Base-by-base conservation (phyloP, 2,888 invertebrate genomes). In the Callinectes sapidus region DNA sequence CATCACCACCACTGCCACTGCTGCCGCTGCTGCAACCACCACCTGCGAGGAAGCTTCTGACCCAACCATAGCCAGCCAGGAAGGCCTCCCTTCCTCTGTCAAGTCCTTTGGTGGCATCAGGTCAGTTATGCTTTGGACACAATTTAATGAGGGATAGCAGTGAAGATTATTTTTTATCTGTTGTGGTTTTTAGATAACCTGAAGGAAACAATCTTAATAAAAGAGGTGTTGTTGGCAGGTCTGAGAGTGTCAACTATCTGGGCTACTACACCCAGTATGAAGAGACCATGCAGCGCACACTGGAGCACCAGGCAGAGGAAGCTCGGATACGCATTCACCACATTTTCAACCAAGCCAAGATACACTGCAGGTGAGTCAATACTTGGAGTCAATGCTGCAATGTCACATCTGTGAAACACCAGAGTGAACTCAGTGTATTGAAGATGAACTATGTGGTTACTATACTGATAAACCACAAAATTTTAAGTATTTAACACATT, bases 221-320 rank as follows among this genome's bases (percentile, higher is more conserved):
- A 66, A 13, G 16, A 18, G 89, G 61, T 89, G 55, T 61, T 61
- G 35, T 35, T 39, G 66, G 13, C 89, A 96, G 96, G 93, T 96
- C 96, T 95, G 97, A 97, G 95, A 96, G 96, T 16, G 97, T 97
- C 23, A 97, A 97, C 95, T 97, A 97, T 95, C 96, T 97, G 88
- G 97, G 97, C 13, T 97, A 97, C 95, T 97, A 97, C 95, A 97
- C 97, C 0, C 97, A 97, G 0, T 97, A 97, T 95, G 97, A 97
- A 95, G 97, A 97, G 95, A 95, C 96, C 18, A 97, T 97, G 97
- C 97, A 97, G 94, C 96, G 96, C 95, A 95, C 97, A 92, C 97
- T 97, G 92, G 95, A 93, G 95, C 96, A 97, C 61, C 97, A 97
- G 95, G 97, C 97, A 0, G 95, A 96, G 39, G 96, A 96, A 3